These are phyloP conservation scores for Bombus superbus DNA, from an alignment of 1,140 invertebrate species.

Conservation along the genomic window DNA sequence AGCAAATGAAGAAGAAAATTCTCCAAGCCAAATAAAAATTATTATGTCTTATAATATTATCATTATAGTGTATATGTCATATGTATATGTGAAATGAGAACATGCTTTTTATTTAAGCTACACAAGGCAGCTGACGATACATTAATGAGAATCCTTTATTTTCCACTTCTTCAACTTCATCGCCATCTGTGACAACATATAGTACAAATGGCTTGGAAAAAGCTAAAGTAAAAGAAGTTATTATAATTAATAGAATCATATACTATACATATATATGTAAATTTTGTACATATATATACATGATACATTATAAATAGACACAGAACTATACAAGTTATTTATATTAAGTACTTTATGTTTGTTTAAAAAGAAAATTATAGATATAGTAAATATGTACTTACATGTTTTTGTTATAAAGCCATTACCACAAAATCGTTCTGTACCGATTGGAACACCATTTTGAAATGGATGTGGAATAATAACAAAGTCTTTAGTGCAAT, in stretches of 20 bases:
- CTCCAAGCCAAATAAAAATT: background rate
- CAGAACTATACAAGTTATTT: too few species aligned
- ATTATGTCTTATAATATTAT: background rate
- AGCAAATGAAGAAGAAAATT: background rate
- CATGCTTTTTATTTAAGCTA: slow-evolving; percentile 55
- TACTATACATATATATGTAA: background rate
- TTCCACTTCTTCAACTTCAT: slow-evolving; percentile 85
- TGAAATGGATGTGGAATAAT: slow-evolving; percentile 87
- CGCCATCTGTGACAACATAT: slow-evolving; percentile 87
- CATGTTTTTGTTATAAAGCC: slow-evolving; percentile 87
- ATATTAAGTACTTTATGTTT: too few species aligned
- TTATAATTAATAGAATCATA: background rate
- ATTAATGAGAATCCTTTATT: slow-evolving; percentile 89
- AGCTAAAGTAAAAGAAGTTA: slow-evolving; percentile 77
- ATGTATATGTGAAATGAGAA: background rate
- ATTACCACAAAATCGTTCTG: slow-evolving; percentile 90
- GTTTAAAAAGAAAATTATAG: background rate
- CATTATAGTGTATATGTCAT: background rate
- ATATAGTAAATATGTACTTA: slow-evolving; percentile 76
- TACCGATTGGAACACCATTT: slow-evolving; percentile 76
- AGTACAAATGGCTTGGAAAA: slow-evolving; percentile 88
- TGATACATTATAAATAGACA: background rate
- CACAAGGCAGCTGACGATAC: slow-evolving; percentile 87
- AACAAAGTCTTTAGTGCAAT: slow-evolving; percentile 88
- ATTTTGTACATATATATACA: background rate